These are phyloP conservation scores for Melinaea menophilus DNA, from an alignment of 2,888 invertebrate genomes.

Conservation along the genomic window DNA sequence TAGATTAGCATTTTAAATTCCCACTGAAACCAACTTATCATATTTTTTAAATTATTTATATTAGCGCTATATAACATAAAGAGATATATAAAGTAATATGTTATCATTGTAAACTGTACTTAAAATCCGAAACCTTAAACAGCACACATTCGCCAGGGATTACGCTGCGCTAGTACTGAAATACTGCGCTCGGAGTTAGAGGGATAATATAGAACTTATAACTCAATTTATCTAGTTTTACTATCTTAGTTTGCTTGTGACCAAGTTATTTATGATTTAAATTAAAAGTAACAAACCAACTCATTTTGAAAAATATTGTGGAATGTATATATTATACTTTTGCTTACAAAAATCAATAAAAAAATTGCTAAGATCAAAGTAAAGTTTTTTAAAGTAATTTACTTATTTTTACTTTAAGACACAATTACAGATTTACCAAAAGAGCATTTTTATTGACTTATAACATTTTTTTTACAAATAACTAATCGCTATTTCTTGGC, in stretches of 20 bases:
- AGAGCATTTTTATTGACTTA: too few relatives aligned
- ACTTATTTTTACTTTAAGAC: too few relatives aligned
- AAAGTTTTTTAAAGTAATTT: too few relatives aligned
- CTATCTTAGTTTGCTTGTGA: constrained; percentile 1
- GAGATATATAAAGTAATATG: background rate
- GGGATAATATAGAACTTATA: constrained; percentile 17
- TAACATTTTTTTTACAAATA: too few relatives aligned
- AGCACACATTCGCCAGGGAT: constrained; percentile 20
- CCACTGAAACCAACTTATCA: too few relatives aligned
- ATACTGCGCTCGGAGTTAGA: constrained; percentile 19
- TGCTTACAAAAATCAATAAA: too few relatives aligned
- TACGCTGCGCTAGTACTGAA: constrained; percentile 25
- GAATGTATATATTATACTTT: too few relatives aligned
- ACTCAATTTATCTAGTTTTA: constrained; percentile 16
- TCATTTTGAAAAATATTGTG: background rate
- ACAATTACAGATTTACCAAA: too few relatives aligned
- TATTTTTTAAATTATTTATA: background rate
- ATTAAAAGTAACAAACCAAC: background rate
- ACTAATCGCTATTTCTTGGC: too few relatives aligned
- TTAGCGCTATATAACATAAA: background rate
- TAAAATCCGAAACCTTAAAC: constrained; percentile 7
- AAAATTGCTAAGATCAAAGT: too few relatives aligned
- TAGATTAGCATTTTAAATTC: too few relatives aligned
- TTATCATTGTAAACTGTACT: background rate
- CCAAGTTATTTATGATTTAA: background rate